phyloP scores from a whole-genome alignment of 2,888 invertebrate genomes.

The Caenorhabditis zanzibari region DNA sequence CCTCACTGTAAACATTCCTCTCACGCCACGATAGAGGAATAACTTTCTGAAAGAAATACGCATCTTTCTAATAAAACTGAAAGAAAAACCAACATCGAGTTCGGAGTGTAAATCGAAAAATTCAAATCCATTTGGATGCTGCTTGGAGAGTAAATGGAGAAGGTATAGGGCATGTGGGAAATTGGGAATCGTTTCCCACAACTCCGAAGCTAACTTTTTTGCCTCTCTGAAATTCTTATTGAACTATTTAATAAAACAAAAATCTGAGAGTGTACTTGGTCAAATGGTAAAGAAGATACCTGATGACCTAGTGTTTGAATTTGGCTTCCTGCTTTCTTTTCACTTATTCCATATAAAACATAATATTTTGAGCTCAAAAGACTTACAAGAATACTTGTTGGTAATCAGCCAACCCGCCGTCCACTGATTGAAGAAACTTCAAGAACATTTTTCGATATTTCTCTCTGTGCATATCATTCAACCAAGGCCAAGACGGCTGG shows the following conservation, averaged over 20 bases:
- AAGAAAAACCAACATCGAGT: background rate
- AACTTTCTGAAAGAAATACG: background rate
- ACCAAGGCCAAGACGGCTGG: background rate
- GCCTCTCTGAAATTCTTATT: conserved; percentile 21
- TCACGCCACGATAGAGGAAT: background rate
- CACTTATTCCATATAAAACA: too few relatives aligned
- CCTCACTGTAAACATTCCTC: background rate
- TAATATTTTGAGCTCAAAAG: background rate
- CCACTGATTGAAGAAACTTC: too few relatives aligned
- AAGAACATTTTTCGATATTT: background rate
- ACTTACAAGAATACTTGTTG: too few relatives aligned
- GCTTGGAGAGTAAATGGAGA: background rate
- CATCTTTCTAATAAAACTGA: background rate
- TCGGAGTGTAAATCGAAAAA: background rate
- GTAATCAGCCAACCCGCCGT: too few relatives aligned
- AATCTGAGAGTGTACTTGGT: too few relatives aligned
- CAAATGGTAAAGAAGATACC: too few relatives aligned
- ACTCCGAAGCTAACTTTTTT: background rate
- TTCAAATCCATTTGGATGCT: conserved; percentile 5
- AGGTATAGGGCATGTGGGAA: conserved; percentile 16
- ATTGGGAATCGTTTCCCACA: conserved; percentile 11
- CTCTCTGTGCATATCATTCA: background rate
- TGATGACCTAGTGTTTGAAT: too few relatives aligned
- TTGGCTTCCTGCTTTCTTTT: too few relatives aligned
- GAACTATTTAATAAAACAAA: background rate